Conservation (phyloP, 1,140 invertebrate genomes). For the Anastrepha obliqua region DNA sequence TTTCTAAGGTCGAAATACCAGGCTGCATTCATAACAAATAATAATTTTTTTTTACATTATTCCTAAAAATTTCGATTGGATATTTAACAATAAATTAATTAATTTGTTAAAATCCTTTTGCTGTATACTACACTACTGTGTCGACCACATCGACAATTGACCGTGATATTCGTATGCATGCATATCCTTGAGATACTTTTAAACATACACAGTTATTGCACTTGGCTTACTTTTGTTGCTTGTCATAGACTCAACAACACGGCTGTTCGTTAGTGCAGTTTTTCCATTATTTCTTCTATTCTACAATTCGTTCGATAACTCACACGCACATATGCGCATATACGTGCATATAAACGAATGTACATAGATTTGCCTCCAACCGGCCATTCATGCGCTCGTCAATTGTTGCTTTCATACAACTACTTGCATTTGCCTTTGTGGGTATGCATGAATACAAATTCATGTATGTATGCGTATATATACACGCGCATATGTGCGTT, state of each 20-base stretch:
- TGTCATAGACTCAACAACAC: not conserved
- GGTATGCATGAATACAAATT: not conserved
- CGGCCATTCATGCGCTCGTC: slow-evolving; percentile 5
- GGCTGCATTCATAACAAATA: too few species aligned
- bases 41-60: too few species aligned
- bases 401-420: not conserved
- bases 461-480: not conserved
- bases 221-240: slow-evolving; percentile 54
- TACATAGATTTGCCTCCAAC: not conserved
- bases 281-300: not conserved
- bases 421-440: too few species aligned
- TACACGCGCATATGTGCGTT: not conserved
- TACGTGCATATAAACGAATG: not conserved
- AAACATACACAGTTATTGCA: slow-evolving; percentile 52
- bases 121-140: not conserved
- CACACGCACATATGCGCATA: not conserved
- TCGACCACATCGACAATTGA: not conserved
- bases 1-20: too few species aligned
- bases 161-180: slow-evolving; percentile 42
- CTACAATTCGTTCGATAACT: not conserved
- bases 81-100: too few species aligned
- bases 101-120: too few species aligned
- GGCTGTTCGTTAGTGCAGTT: slow-evolving; percentile 17
- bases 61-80: too few species aligned
- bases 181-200: slow-evolving; percentile 26